phyloP scores from a whole-genome alignment of 2,797 vertebrate species.

The Takifugu rubripes region DNA sequence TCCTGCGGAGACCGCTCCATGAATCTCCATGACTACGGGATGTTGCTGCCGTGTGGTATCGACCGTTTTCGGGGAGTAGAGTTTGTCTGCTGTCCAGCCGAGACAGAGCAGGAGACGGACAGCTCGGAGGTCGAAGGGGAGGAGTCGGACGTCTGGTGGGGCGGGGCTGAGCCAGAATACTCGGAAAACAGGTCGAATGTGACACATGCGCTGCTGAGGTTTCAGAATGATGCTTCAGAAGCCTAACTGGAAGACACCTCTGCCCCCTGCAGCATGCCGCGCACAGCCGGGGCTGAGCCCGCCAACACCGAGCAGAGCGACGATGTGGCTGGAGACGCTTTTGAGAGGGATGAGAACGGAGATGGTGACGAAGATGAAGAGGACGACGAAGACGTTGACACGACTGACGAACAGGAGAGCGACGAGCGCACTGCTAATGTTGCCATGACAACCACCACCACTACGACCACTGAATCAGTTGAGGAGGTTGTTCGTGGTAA shows the following conservation, averaged over 20 bases:
- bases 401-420: conserved; percentile 80
- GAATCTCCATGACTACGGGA: conserved; percentile 94
- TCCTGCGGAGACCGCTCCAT: conserved; percentile 93
- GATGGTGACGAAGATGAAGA: conserved; percentile 61
- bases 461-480: conserved; percentile 95
- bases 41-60: conserved; percentile 94
- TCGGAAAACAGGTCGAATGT: conserved; percentile 82
- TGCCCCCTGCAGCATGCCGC: conserved; percentile 70
- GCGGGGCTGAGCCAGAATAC: conserved; percentile 88
- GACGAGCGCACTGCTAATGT: conserved; percentile 85
- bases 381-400: conserved; percentile 59
- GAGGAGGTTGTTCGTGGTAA: conserved; percentile 98
- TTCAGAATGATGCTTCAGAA: not conserved
- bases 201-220: not conserved
- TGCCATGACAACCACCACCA: conserved; percentile 93
- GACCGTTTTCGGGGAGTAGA: conserved; percentile 96
- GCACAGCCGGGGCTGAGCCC: conserved; percentile 74
- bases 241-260: not conserved
- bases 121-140: conserved; percentile 83
- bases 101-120: conserved; percentile 80
- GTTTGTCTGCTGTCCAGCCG: conserved; percentile 92
- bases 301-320: conserved; percentile 72
- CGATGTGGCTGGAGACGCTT: conserved; percentile 79
- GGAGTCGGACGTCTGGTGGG: conserved; percentile 98
- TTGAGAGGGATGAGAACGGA: conserved; percentile 70